A percentile compares a stretch with the other conserved stretches of the same genome.
phyloP scores from a whole-genome alignment of 2,888 invertebrate species.

The Tetragonisca angustula region DNA sequence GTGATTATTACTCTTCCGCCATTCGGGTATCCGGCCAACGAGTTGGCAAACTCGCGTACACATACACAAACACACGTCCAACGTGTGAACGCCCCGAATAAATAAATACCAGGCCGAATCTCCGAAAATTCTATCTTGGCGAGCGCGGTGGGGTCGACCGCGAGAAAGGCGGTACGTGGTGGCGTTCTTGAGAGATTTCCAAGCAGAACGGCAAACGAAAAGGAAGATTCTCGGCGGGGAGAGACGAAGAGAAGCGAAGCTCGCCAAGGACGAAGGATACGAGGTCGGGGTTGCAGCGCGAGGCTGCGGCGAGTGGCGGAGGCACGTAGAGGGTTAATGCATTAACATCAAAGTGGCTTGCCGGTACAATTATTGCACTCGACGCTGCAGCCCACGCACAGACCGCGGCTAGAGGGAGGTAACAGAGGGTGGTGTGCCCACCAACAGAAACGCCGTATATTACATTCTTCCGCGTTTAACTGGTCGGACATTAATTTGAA shows the following conservation, averaged over 20 bases:
- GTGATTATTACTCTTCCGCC: no score
- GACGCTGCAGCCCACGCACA: slow-evolving; percentile 64
- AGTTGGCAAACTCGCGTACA: no score
- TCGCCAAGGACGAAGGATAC: neutral
- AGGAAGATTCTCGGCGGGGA: neutral
- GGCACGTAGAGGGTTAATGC: slow-evolving; percentile 78
- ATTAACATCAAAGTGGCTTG: slow-evolving; percentile 82
- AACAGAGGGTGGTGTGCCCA: slow-evolving; percentile 18
- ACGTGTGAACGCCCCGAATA: no score
- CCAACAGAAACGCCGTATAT: slow-evolving; percentile 68
- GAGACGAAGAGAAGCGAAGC: neutral
- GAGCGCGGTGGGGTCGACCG: neutral
- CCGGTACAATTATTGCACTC: slow-evolving; percentile 80
- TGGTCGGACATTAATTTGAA: slow-evolving; percentile 76
- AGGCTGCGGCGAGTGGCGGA: slow-evolving; percentile 53
- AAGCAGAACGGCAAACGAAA: slow-evolving; percentile 20
- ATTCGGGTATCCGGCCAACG: no score
- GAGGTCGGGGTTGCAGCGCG: slow-evolving; percentile 14
- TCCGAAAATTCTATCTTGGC: neutral
- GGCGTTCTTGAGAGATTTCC: slow-evolving; percentile 31
- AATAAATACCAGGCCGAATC: neutral
- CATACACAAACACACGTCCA: no score
- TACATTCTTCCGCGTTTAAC: slow-evolving; percentile 78
- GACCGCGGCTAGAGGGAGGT: neutral
- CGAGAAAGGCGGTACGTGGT: neutral